Conservation (phyloP, 2,797 vertebrate genomes). For the Chelidonichthys spinosus region DNA sequence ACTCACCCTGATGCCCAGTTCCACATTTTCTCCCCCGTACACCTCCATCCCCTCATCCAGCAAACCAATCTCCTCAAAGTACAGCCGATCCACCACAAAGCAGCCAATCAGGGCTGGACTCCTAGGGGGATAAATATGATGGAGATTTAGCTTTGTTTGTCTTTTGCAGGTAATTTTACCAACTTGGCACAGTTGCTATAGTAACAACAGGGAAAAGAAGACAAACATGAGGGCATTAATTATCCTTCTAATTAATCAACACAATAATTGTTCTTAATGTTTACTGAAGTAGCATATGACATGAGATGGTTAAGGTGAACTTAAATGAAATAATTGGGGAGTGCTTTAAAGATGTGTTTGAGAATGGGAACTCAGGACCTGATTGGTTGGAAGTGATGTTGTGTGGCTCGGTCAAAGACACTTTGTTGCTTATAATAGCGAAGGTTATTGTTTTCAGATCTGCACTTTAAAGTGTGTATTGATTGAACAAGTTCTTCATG, state of each 20-base stretch:
- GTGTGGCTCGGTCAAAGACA: neutral
- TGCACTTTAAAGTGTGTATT: too few species aligned
- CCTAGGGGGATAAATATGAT: conserved; percentile 79
- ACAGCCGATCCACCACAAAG: conserved; percentile 96
- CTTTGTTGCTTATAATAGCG: neutral
- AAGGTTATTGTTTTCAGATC: too few species aligned
- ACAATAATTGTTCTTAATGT: neutral
- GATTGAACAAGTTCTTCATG: too few species aligned
- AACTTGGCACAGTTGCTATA: conserved; percentile 51
- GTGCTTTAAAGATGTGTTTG: neutral
- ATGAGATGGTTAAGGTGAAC: neutral
- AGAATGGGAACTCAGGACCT: neutral
- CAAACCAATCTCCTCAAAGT: conserved; percentile 97
- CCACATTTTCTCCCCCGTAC: conserved; percentile 97
- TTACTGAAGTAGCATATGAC: neutral
- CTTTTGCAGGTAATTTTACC: conserved; percentile 37
- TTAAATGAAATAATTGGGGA: neutral
- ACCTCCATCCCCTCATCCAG: conserved; percentile 99
- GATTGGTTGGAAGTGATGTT: neutral
- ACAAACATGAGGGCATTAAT: neutral
- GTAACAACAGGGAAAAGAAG: conserved; percentile 35
- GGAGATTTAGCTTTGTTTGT: conserved; percentile 49
- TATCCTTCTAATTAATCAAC: too few species aligned
- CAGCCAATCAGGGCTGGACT: conserved; percentile 98
- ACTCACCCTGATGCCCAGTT: conserved; percentile 97